Evolutionary conservation across 2,797 vertebrate species (phyloP).

Genomic region (Pseudochaenichthys georgianus): DNA sequence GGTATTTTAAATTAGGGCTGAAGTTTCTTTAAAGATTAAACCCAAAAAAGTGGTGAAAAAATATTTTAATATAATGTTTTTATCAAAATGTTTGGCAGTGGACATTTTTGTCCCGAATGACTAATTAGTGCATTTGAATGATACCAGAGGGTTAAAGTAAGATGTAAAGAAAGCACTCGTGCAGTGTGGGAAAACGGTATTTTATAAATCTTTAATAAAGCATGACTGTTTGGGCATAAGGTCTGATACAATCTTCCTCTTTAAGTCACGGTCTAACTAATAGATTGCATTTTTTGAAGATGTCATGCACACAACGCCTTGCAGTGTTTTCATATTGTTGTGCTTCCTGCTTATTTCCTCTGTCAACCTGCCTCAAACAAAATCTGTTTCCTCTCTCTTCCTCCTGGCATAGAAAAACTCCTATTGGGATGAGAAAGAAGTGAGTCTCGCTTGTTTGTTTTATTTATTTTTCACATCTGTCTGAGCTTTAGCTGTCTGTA

Average conservation of each 20-base stretch:
- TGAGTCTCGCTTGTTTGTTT: conserved; percentile 83
- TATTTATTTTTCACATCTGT: conserved; percentile 56
- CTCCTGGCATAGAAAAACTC: conserved; percentile 86
- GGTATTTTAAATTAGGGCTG: too few species aligned
- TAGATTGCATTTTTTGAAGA: neutral
- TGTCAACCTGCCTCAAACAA: conserved; percentile 73
- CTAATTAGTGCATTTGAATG: too few species aligned
- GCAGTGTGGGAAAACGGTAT: too few species aligned
- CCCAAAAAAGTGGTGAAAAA: too few species aligned
- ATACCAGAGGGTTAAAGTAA: too few species aligned
- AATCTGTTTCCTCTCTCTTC: conserved; percentile 74
- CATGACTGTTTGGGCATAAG: conserved; percentile 1
- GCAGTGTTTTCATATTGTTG: conserved; percentile 42
- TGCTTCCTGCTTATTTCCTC: conserved; percentile 58
- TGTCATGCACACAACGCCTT: neutral
- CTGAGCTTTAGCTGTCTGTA: conserved; percentile 45
- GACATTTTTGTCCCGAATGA: too few species aligned
- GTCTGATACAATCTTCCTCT: neutral
- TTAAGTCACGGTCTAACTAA: neutral
- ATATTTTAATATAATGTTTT: too few species aligned
- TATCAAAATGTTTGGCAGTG: too few species aligned
- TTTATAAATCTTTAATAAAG: neutral
- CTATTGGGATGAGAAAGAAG: conserved; percentile 89
- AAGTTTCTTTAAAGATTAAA: too few species aligned
- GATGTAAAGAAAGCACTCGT: too few species aligned